phyloP scores from a whole-genome alignment of 2,113 vertebrate species.

The Gopherus flavomarginatus region DNA sequence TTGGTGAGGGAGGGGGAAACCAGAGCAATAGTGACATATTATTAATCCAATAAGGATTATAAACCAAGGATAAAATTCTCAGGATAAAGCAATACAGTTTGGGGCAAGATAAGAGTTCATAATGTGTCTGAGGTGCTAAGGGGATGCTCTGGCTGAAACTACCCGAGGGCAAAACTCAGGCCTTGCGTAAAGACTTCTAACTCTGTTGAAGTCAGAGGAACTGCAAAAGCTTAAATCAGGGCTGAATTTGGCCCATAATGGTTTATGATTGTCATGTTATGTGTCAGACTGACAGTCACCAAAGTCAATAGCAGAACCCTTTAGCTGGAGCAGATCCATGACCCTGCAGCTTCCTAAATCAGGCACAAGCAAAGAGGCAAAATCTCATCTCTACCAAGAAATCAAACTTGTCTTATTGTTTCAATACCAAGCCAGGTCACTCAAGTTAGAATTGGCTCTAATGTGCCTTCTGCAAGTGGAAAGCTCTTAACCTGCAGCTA shows the following conservation, averaged over 20 bases:
- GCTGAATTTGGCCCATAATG: neutral
- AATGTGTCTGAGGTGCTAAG: neutral
- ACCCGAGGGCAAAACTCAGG: neutral
- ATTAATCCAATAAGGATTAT: neutral
- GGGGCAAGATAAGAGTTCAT: neutral
- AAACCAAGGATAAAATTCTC: neutral
- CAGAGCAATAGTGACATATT: neutral
- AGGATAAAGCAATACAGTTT: too few species aligned
- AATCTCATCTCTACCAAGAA: neutral
- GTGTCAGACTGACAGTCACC: neutral
- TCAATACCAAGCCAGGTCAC: neutral
- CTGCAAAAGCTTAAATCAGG: neutral
- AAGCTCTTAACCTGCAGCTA: neutral
- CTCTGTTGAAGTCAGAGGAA: rapidly evolving
- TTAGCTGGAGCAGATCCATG: neutral
- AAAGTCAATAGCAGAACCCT: neutral
- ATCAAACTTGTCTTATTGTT: neutral
- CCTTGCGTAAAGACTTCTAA: neutral
- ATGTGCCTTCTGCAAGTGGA: neutral
- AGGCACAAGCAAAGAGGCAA: neutral
- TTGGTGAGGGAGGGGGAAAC: rapidly evolving
- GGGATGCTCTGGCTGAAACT: neutral
- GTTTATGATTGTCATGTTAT: neutral
- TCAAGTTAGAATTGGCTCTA: neutral
- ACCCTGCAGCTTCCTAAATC: neutral